Conservation (phyloP, 2,888 invertebrate genomes). For the Punctoribates punctum region DNA sequence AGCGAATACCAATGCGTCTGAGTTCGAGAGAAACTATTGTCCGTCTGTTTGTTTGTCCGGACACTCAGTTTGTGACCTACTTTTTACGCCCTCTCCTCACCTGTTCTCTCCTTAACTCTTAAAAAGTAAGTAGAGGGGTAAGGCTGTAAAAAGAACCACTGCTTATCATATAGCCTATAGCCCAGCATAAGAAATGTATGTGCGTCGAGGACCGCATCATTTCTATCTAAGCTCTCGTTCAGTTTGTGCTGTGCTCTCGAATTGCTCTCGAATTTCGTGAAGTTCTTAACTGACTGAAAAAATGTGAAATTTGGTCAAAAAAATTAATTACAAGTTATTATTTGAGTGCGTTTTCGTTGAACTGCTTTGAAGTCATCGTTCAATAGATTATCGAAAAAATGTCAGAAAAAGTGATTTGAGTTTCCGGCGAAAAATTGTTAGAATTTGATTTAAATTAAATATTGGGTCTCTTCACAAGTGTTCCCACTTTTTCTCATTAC, state of each 20-base stretch:
- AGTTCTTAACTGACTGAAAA: too few relatives aligned
- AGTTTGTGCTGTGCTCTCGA: too few relatives aligned
- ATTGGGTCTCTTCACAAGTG: neutral
- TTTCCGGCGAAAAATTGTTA: conserved; percentile 21
- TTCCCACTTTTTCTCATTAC: neutral
- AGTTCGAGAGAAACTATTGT: conserved; percentile 5
- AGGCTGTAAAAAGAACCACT: neutral
- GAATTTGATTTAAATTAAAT: conserved; percentile 33
- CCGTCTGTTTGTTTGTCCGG: conserved; percentile 26
- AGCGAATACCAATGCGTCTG: conserved; percentile 2
- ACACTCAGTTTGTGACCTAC: conserved; percentile 16
- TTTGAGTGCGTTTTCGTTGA: conserved; percentile 2
- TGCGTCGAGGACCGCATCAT: too few relatives aligned
- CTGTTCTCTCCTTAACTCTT: conserved; percentile 25
- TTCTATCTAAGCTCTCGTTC: too few relatives aligned
- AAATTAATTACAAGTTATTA: conserved; percentile 29
- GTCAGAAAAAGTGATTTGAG: conserved; percentile 13
- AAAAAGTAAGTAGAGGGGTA: conserved; percentile 33
- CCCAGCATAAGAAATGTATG: neutral
- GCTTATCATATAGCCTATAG: neutral
- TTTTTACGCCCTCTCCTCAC: conserved; percentile 36
- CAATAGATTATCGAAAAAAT: neutral
- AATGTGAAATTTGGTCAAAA: conserved; percentile 3
- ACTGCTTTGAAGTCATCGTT: neutral
- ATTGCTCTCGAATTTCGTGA: too few relatives aligned